phyloP scores from a whole-genome alignment of 2,113 vertebrate species.

The Mastomys natalensis region DNA sequence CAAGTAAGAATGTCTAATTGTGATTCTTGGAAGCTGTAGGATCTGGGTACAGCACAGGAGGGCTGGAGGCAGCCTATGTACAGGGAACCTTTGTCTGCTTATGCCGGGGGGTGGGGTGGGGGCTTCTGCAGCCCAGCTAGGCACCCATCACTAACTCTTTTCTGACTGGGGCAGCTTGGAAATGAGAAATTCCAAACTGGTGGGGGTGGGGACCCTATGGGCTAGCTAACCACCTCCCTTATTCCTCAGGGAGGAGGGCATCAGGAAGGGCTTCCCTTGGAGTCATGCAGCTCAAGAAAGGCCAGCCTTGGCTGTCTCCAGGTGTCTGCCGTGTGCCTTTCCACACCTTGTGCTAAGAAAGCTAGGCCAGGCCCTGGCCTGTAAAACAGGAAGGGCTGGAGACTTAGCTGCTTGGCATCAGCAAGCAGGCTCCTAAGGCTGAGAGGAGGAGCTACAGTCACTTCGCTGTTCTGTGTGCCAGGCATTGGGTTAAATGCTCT shows the following conservation, averaged over 20 bases:
- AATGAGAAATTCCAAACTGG: background rate
- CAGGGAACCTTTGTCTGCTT: constrained; percentile 58
- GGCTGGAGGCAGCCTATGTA: background rate
- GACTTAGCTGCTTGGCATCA: background rate
- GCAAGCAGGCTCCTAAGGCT: background rate
- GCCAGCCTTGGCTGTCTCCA: background rate
- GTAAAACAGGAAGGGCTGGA: background rate
- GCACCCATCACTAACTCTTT: background rate
- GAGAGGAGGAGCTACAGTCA: rapidly evolving
- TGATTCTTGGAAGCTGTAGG: constrained; percentile 64
- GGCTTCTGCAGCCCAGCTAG: background rate
- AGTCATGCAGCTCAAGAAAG: background rate
- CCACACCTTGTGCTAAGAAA: background rate
- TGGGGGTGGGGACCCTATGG: background rate
- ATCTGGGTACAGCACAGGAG: background rate
- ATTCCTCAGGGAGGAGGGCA: background rate
- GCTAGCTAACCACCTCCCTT: background rate
- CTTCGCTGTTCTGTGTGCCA: background rate
- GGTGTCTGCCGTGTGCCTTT: background rate
- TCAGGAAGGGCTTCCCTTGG: background rate
- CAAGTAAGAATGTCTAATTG: constrained; percentile 5
- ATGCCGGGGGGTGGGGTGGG: rapidly evolving
- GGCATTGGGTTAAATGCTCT: background rate
- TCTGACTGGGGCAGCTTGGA: background rate
- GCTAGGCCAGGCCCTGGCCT: background rate